phyloP scores from a whole-genome alignment of 2,888 invertebrate species.

The Ecdyonurus torrentis region DNA sequence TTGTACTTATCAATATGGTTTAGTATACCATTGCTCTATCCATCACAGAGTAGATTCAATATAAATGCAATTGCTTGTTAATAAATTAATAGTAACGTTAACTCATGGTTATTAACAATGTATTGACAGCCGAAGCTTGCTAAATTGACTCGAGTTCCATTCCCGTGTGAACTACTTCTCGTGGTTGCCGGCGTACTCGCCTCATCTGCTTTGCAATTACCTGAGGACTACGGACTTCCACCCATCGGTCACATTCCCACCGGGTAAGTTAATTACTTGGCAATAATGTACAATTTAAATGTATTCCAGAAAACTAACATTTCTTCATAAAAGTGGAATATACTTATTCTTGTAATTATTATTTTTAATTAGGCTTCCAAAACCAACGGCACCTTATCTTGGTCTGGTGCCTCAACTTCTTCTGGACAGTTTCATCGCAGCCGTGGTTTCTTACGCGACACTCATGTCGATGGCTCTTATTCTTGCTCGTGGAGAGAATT shows the following conservation, averaged over 20 bases:
- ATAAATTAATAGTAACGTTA: not conserved
- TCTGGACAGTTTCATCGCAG: slow-evolving; percentile 14
- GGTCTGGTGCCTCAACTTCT: slow-evolving; percentile 7
- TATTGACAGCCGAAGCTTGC: slow-evolving; percentile 33
- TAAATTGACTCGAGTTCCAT: slow-evolving; percentile 44
- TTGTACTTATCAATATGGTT: no score
- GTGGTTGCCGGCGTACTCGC: slow-evolving; percentile 50
- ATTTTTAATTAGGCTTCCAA: slow-evolving; percentile 17
- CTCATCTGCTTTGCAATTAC: slow-evolving; percentile 38
- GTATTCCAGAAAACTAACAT: no score
- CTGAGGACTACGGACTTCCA: slow-evolving; percentile 32
- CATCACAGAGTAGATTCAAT: no score
- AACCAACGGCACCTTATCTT: slow-evolving; percentile 17
- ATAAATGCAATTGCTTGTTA: not conserved
- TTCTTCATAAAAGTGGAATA: not conserved
- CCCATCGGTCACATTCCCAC: slow-evolving; percentile 51
- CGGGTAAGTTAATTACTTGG: no score
- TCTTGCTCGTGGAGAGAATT: slow-evolving; percentile 24
- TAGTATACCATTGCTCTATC: no score
- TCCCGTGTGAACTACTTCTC: slow-evolving; percentile 58
- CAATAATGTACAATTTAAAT: no score
- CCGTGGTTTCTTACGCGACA: slow-evolving; percentile 24
- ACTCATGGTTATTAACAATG: not conserved
- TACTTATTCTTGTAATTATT: not conserved
- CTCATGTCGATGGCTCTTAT: slow-evolving; percentile 26